Evolutionary conservation across 2,113 vertebrate species (phyloP), one percentile per base, ranked within the genome.

Genomic region (Chrysochloris asiatica): DNA sequence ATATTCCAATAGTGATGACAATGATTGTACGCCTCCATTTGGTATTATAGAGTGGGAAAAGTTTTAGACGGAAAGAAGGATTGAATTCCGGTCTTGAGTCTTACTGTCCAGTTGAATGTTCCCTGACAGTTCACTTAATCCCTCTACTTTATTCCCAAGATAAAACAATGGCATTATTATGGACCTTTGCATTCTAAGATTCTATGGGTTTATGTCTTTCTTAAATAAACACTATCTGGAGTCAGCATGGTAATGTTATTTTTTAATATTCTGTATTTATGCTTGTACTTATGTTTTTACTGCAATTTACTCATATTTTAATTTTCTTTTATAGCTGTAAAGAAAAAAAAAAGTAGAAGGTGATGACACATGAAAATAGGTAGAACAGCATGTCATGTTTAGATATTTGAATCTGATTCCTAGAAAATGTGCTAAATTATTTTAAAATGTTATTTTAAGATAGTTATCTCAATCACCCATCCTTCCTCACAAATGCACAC

Each of bases 181-280:
- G 16, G 14, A 3, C 38, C 41, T 41, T 48, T 54, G 38, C 26
- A 61, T 19, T 50, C 50, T 22, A 24, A 28, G 21, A 61, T 30
- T 99, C 59, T 30, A 61, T 7, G 14, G 36, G 5, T 93, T 92
- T 72, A 47, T 45, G 0, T 24, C 36, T 43, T 79, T 63, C 36
- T 80, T 47, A 73, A 89, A 71, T 38, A 63, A 4, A 69, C 56
- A 75, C 83, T 54, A 85, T 63, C 48, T 81, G 28, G 48, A 93
- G 26, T 36, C 73, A 86, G 48, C 22, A 71, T 56, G 65, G 33
- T 43, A 89, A 72, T 81, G 11, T 14, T 73, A 78, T 78, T 93
- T 89, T 80, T 21, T 83, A 88, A 76, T 93, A 75, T 30, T n/a
- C 45, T 59, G 0, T 59, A 65, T 48, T 75, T 94, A 83, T 82